Evolutionary conservation across 2,797 vertebrate genomes (phyloP).

Genomic region (Mallotus villosus): DNA sequence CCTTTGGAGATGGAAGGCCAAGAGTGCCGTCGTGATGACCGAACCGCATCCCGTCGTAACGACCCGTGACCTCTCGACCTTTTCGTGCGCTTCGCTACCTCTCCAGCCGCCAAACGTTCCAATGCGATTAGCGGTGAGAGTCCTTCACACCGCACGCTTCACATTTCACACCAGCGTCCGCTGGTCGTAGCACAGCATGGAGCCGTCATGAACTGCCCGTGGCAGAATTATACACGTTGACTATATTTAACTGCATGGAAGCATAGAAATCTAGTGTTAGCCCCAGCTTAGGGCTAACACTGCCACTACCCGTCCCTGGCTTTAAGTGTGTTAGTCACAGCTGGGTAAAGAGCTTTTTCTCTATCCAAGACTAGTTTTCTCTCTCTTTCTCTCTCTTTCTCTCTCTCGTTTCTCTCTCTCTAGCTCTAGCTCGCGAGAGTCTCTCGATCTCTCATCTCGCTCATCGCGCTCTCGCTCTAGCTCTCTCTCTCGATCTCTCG

Average conservation of each 20-base stretch:
- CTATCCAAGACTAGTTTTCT: conserved; percentile 3
- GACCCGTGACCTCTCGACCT: background rate
- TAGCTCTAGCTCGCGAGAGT: background rate
- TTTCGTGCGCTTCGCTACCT: too few relatives aligned
- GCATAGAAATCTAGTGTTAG: background rate
- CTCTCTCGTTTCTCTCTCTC: too few relatives aligned
- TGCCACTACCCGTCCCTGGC: conserved; percentile 1
- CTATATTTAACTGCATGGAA: background rate
- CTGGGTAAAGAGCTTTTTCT: background rate
- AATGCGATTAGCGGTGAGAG: background rate
- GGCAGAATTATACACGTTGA: background rate
- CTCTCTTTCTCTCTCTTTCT: conserved; percentile 7
- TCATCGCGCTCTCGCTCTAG: conserved; percentile 1
- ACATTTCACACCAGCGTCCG: background rate
- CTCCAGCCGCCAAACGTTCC: background rate
- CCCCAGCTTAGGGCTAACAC: background rate
- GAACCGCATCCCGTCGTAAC: background rate
- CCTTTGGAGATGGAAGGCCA: background rate
- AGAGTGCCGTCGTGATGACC: too few relatives aligned
- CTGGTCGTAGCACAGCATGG: background rate
- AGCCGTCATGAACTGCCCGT: background rate
- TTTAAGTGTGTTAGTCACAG: conserved; percentile 48
- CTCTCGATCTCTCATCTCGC: background rate
- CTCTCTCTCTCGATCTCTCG: too few relatives aligned
- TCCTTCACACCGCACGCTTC: background rate